Conservation (phyloP, 2,797 vertebrate genomes). For the Fratercula arctica region DNA sequence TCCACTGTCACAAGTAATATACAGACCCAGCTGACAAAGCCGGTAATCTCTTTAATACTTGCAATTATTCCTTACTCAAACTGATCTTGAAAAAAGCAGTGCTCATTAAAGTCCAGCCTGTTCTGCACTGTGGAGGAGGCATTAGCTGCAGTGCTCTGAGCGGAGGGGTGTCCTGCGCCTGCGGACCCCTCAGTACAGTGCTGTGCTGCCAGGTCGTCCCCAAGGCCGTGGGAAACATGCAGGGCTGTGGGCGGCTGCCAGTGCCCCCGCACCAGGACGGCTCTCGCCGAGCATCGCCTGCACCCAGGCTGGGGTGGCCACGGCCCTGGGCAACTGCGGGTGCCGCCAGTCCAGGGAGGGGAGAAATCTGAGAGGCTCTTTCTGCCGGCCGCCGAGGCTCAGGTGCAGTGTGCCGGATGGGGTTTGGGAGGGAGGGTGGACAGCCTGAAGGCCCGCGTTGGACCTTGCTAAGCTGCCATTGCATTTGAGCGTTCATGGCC, state of each 20-base stretch:
- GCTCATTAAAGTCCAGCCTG: not conserved
- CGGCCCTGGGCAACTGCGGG: fast-evolving
- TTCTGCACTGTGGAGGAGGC: not conserved
- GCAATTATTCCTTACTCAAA: not conserved
- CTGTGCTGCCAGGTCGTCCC: not conserved
- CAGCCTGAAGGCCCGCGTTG: slow-evolving; percentile 29
- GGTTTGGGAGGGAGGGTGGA: not conserved
- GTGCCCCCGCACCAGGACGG: fast-evolving
- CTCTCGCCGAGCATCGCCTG: not conserved
- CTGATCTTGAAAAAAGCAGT: not conserved
- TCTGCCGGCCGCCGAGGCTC: not conserved
- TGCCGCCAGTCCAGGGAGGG: fast-evolving
- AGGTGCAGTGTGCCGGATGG: not conserved
- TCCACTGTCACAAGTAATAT: not conserved
- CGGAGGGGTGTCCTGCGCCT: not conserved
- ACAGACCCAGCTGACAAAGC: not conserved
- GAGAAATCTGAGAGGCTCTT: not conserved
- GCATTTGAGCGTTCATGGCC: slow-evolving; percentile 75
- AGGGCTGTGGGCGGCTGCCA: not conserved
- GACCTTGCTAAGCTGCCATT: slow-evolving; percentile 76
- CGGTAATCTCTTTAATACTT: not conserved
- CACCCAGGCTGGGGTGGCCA: not conserved
- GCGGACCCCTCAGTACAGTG: fast-evolving
- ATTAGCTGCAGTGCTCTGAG: not conserved
- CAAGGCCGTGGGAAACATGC: fast-evolving